phyloP scores from a whole-genome alignment of 1,140 invertebrate genomes.

The Drosophila melanica region DNA sequence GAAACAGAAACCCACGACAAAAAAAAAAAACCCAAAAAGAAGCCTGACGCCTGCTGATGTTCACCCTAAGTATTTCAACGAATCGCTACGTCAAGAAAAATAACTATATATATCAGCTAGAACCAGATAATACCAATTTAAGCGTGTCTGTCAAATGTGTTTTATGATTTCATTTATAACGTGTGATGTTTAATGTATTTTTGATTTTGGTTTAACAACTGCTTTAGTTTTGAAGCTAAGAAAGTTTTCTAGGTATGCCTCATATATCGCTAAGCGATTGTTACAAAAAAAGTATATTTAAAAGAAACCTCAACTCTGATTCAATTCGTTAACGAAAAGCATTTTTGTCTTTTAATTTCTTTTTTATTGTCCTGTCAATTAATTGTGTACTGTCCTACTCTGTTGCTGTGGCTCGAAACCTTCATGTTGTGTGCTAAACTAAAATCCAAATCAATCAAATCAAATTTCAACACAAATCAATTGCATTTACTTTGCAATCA shows the following conservation, averaged over 20 bases:
- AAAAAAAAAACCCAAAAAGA: conserved; percentile 29
- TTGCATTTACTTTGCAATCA: conserved; percentile 66
- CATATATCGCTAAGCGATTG: conserved; percentile 42
- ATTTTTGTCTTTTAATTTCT: conserved; percentile 83
- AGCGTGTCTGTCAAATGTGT: conserved; percentile 80
- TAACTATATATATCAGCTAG: conserved; percentile 31
- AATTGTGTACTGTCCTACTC: conserved; percentile 87
- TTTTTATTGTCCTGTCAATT: conserved; percentile 85
- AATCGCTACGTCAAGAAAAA: not conserved
- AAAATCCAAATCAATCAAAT: conserved; percentile 62
- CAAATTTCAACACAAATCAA: conserved; percentile 68
- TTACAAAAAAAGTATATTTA: conserved; percentile 27
- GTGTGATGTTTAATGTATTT: conserved; percentile 48
- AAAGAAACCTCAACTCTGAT: conserved; percentile 61
- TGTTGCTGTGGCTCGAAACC: conserved; percentile 86
- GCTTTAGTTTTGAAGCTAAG: conserved; percentile 43
- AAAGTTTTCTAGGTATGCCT: conserved; percentile 41
- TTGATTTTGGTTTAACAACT: conserved; percentile 50
- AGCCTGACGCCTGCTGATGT: conserved; percentile 49
- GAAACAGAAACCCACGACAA: conserved; percentile 13
- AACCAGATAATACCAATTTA: conserved; percentile 47
- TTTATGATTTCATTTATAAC: conserved; percentile 53
- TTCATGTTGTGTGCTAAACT: conserved; percentile 83
- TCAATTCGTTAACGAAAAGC: conserved; percentile 80
- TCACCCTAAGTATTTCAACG: conserved; percentile 34